Evolutionary conservation across 2,113 vertebrate genomes (phyloP).

Genomic region (Apaloderma vittatum): DNA sequence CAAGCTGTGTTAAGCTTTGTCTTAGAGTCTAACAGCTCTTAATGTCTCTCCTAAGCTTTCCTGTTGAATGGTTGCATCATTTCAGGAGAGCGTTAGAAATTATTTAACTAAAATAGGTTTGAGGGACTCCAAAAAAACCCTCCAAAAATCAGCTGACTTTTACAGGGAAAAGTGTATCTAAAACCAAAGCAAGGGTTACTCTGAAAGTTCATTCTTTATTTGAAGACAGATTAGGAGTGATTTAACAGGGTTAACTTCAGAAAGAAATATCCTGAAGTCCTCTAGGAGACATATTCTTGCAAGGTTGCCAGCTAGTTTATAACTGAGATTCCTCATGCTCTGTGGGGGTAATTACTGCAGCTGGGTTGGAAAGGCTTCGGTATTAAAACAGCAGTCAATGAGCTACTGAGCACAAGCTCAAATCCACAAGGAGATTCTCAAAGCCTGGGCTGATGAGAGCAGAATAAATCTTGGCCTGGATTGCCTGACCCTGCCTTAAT

Average conservation of each 20-base stretch:
- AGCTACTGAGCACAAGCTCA: constrained; percentile 56
- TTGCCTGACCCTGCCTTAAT: neutral
- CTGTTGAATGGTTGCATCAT: constrained; percentile 2
- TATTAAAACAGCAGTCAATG: constrained; percentile 59
- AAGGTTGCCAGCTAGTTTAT: constrained; percentile 64
- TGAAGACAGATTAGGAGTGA: constrained; percentile 54
- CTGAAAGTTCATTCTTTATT: constrained; percentile 41
- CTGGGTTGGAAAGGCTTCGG: constrained; percentile 39
- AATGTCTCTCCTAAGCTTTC: neutral
- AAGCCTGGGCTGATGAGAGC: constrained; percentile 46
- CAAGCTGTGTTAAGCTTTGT: neutral
- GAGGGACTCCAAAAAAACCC: neutral
- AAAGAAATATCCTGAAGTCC: constrained; percentile 58
- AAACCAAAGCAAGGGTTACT: constrained; percentile 45
- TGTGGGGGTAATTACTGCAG: constrained; percentile 60
- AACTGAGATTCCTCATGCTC: constrained; percentile 62
- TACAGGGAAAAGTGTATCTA: constrained; percentile 12
- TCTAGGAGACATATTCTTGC: constrained; percentile 64
- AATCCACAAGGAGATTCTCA: constrained; percentile 56
- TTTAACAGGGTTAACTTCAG: constrained; percentile 67
- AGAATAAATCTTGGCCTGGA: constrained; percentile 59
- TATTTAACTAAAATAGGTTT: constrained; percentile 23
- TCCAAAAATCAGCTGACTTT: neutral
- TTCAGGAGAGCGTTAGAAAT: neutral
- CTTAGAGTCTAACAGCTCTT: neutral